Evolutionary conservation across 2,888 invertebrate genomes (phyloP).

Genomic region (Morpho achilles): DNA sequence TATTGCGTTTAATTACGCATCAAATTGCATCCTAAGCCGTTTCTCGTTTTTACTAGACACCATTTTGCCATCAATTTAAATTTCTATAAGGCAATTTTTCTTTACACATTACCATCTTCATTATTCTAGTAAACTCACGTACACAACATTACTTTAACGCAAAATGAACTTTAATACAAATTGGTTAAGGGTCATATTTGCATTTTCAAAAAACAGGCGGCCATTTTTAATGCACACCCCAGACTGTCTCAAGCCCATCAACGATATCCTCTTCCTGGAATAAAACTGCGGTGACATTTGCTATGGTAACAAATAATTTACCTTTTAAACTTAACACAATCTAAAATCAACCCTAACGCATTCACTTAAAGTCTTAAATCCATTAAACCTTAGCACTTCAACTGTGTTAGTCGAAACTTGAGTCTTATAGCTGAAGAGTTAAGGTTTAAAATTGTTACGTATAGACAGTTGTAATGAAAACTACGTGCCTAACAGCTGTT

Average conservation of each 20-base stretch:
- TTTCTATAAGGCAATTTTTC: conserved; percentile 15
- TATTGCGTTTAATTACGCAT: not conserved
- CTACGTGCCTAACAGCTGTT: conserved; percentile 64
- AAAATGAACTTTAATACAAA: conserved; percentile 7
- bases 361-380: conserved; percentile 13
- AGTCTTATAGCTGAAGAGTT: conserved; percentile 3
- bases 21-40: not conserved
- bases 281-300: conserved; percentile 33
- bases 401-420: conserved; percentile 4
- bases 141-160: not conserved
- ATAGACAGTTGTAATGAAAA: conserved; percentile 28
- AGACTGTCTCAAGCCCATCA: conserved; percentile 45
- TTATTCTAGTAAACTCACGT: conserved; percentile 21
- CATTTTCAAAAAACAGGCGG: conserved; percentile 3
- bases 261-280: conserved; percentile 37
- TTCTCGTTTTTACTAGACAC: conserved; percentile 6
- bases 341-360: conserved; percentile 17
- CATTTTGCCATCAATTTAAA: conserved; percentile 13
- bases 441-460: conserved; percentile 25
- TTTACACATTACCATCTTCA: conserved; percentile 17
- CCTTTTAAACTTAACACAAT: conserved; percentile 13
- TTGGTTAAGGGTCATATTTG: conserved; percentile 4
- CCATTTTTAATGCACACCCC: conserved; percentile 50
- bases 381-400: not conserved
- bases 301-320: conserved; percentile 29